Conservation (phyloP, 37 sponge, comb jelly and placozoan genomes). For the Crambe crambe region DNA sequence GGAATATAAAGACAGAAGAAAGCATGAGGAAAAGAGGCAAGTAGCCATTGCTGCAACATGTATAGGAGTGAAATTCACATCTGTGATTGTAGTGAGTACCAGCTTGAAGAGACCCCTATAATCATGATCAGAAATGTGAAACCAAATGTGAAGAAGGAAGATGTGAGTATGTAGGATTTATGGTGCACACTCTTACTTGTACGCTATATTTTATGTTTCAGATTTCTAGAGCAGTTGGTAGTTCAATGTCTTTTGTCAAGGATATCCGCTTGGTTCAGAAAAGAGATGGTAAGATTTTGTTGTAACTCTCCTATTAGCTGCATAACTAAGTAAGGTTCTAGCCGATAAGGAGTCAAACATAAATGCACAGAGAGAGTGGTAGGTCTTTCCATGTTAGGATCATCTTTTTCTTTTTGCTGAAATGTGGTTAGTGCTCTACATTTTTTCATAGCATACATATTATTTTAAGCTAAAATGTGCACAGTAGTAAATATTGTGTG, state of each 20-base stretch:
- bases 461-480: no score
- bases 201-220: not conserved
- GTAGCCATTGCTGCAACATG: not conserved
- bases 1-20: not conserved
- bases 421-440: no score
- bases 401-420: no score
- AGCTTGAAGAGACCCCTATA: slow-evolving; percentile 37
- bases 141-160: slow-evolving; percentile 43
- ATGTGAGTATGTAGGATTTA: slow-evolving; percentile 41
- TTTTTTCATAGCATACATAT: no score
- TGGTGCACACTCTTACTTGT: not conserved
- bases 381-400: no score
- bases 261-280: slow-evolving; percentile 53
- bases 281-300: slow-evolving; percentile 41
- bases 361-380: no score
- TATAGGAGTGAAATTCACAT: not conserved
- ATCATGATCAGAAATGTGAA: slow-evolving; percentile 71
- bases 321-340: no score
- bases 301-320: no score
- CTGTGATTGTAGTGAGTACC: not conserved
- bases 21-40: not conserved
- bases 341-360: no score
- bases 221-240: slow-evolving; percentile 50
- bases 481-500: no score
- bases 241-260: slow-evolving; percentile 26